Evolutionary conservation across 2,888 invertebrate species (phyloP).

Genomic region (Melitaea athalia): DNA sequence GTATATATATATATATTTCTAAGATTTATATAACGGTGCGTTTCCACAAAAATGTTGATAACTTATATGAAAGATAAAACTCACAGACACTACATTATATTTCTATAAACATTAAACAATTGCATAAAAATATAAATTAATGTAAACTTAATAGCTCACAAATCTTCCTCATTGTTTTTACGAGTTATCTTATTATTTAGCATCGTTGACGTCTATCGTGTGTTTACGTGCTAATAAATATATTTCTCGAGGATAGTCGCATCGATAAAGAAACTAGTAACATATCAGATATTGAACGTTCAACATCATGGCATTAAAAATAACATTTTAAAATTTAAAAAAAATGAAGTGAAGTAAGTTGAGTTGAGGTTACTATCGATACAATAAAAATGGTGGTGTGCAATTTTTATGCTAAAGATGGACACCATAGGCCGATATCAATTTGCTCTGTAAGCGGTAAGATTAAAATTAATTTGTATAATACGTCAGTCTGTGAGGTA

Average conservation of each 20-base stretch:
- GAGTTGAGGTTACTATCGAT: background rate
- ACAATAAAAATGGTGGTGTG: slow-evolving; percentile 2
- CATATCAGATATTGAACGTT: slow-evolving; percentile 3
- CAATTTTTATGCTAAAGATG: slow-evolving; percentile 8
- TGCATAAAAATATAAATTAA: background rate
- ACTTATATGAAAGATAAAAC: background rate
- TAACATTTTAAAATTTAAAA: background rate
- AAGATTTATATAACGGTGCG: too few species aligned
- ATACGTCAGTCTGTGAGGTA: too few species aligned
- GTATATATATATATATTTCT: too few species aligned
- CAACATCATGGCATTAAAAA: background rate
- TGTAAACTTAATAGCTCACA: slow-evolving; percentile 14
- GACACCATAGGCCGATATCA: slow-evolving; percentile 2
- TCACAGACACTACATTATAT: background rate
- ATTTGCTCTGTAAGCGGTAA: slow-evolving; percentile 15
- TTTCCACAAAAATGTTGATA: too few species aligned
- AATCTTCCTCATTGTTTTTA: slow-evolving; percentile 25
- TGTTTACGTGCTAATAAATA: slow-evolving; percentile 27
- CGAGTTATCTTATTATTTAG: slow-evolving; percentile 33
- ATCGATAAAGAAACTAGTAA: slow-evolving; percentile 20
- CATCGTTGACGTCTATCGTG: slow-evolving; percentile 22
- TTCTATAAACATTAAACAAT: background rate
- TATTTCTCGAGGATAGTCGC: slow-evolving; percentile 7
- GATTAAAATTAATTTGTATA: background rate
- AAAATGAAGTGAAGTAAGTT: background rate